A percentile compares a stretch with the other conserved stretches of the same genome.
phyloP scores from a whole-genome alignment of 2,113 vertebrate species.

The Siniperca knerii region DNA sequence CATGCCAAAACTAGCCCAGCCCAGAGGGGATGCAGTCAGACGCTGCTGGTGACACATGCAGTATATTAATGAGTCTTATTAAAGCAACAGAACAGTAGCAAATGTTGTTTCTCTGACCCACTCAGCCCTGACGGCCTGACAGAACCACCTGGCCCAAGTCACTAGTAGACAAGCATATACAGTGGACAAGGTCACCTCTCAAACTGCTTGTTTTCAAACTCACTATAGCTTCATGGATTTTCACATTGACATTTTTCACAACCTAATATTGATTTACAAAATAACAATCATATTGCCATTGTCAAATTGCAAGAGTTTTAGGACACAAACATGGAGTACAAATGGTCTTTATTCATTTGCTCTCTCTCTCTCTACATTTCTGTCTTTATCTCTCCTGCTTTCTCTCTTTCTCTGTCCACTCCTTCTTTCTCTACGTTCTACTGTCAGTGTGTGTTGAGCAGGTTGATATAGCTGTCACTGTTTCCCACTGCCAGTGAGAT shows the following conservation, averaged over 20 bases:
- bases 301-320: not conserved
- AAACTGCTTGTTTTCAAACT: conserved; percentile 33
- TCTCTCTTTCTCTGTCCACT: conserved; percentile 1
- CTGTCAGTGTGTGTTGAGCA: conserved; percentile 39
- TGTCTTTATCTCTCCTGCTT: not conserved
- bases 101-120: conserved; percentile 67
- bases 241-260: conserved; percentile 8
- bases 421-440: not conserved
- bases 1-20: conserved; percentile 57
- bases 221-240: conserved; percentile 24
- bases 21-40: conserved; percentile 67
- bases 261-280: conserved; percentile 13
- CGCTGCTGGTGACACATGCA: conserved; percentile 68
- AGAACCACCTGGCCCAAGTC: conserved; percentile 70
- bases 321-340: not conserved
- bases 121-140: conserved; percentile 67
- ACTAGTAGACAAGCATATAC: conserved; percentile 44
- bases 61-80: conserved; percentile 78
- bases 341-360: not conserved
- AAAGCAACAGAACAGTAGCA: conserved; percentile 67
- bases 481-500: conserved; percentile 54
- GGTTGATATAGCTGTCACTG: conserved; percentile 75
- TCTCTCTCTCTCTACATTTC: not conserved
- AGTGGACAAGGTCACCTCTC: conserved; percentile 67
- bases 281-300: not conserved